A percentile compares a stretch with the other conserved stretches of the same genome.
Conservation (phyloP, 2,797 vertebrate genomes). For the Pseudochirops corinnae region DNA sequence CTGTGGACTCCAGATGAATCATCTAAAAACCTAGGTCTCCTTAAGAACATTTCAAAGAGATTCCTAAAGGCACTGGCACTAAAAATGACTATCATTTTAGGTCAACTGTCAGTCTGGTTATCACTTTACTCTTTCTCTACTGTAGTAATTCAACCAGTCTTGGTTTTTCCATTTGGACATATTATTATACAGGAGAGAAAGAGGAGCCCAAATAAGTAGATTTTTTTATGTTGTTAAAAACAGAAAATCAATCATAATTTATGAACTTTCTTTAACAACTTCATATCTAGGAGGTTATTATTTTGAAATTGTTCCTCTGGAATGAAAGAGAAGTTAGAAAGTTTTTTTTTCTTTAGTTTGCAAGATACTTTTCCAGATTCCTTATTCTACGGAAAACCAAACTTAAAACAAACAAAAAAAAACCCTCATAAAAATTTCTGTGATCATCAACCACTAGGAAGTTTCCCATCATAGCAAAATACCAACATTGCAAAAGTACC, state of each 20-base stretch:
- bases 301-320: neutral
- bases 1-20: constrained; percentile 56
- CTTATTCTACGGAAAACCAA: neutral
- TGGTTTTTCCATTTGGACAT: constrained; percentile 62
- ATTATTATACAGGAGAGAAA: constrained; percentile 11
- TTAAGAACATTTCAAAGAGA: constrained; percentile 58
- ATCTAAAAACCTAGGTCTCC: constrained; percentile 22
- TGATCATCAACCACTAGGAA: neutral
- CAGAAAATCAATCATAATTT: neutral
- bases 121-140: constrained; percentile 58
- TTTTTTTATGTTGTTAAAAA: neutral
- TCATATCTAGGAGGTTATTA: neutral
- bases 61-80: constrained; percentile 58
- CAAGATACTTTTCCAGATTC: neutral
- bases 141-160: constrained; percentile 49
- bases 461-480: neutral
- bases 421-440: neutral
- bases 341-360: neutral
- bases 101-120: constrained; percentile 54
- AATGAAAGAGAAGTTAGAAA: neutral
- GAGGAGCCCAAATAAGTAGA: neutral
- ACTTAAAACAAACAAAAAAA: neutral
- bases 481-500: neutral
- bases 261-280: constrained; percentile 6
- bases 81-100: constrained; percentile 57